A percentile compares a stretch with the other conserved stretches of the same genome.
phyloP scores from a whole-genome alignment of 2,888 invertebrate genomes.

The Lysandra coridon region DNA sequence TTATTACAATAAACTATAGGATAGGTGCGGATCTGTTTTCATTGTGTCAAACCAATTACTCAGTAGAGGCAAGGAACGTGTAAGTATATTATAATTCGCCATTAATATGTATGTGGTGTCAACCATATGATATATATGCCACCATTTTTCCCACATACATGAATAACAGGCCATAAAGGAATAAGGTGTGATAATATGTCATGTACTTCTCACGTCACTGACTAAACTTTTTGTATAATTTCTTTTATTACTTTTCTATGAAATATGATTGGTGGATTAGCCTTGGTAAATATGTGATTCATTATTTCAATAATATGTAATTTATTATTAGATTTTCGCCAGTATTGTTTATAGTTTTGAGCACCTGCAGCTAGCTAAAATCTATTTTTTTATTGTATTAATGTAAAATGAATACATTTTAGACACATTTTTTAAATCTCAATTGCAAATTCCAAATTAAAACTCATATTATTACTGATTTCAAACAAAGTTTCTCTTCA shows the following conservation, averaged over 20 bases:
- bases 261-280: neutral
- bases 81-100: constrained; percentile 38
- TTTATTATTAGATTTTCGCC: constrained; percentile 21
- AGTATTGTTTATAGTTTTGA: neutral
- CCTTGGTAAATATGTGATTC: neutral
- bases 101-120: constrained; percentile 41
- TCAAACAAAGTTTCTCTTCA: too few relatives aligned
- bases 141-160: constrained; percentile 45
- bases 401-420: too few relatives aligned
- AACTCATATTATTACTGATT: too few relatives aligned
- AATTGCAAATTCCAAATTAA: too few relatives aligned
- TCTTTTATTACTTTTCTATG: constrained; percentile 33
- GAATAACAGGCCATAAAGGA: constrained; percentile 43
- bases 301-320: neutral
- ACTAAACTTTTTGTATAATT: constrained; percentile 34
- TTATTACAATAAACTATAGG: too few relatives aligned
- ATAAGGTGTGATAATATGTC: constrained; percentile 59
- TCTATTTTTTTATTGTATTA: too few relatives aligned
- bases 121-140: constrained; percentile 37
- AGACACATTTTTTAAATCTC: too few relatives aligned
- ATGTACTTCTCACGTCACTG: constrained; percentile 68
- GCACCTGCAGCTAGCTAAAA: too few relatives aligned
- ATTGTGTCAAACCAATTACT: constrained; percentile 47
- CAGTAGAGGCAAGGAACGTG: constrained; percentile 37
- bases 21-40: neutral